Conservation (phyloP, 92 coral and sea anemone genomes). For the Zoanthus solanderi region DNA sequence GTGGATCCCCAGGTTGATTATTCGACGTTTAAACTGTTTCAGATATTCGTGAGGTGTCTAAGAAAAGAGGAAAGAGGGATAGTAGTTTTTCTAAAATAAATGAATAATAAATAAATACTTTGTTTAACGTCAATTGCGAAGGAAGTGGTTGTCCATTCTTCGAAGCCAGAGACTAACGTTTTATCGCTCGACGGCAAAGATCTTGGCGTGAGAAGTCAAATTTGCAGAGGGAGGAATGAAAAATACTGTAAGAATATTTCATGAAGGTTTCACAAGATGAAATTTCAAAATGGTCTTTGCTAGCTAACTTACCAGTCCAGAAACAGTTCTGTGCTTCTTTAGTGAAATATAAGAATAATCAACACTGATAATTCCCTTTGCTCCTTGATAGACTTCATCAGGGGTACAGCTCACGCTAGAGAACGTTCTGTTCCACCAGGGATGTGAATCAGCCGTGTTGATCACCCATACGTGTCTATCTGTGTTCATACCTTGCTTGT, state of each 20-base stretch:
- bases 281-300: too few species aligned
- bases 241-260: too few species aligned
- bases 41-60: slow-evolving; percentile 14
- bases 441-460: slow-evolving; percentile 35
- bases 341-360: slow-evolving; percentile 38
- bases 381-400: slow-evolving; percentile 26
- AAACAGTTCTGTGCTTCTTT: neutral
- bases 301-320: slow-evolving; percentile 23
- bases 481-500: slow-evolving; percentile 43
- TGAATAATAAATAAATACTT: too few species aligned
- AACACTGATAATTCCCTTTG: slow-evolving; percentile 22
- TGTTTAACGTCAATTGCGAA: too few species aligned
- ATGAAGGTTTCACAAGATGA: too few species aligned
- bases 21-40: neutral
- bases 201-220: too few species aligned
- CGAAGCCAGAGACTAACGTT: too few species aligned
- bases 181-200: too few species aligned
- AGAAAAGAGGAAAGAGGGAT: neutral
- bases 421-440: slow-evolving; percentile 43
- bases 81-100: neutral
- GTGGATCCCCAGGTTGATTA: neutral
- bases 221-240: too few species aligned
- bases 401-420: slow-evolving; percentile 35
- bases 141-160: too few species aligned
- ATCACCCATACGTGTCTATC: slow-evolving; percentile 28